phyloP scores from a whole-genome alignment of 2,113 vertebrate genomes.

The Zosterops lateralis region DNA sequence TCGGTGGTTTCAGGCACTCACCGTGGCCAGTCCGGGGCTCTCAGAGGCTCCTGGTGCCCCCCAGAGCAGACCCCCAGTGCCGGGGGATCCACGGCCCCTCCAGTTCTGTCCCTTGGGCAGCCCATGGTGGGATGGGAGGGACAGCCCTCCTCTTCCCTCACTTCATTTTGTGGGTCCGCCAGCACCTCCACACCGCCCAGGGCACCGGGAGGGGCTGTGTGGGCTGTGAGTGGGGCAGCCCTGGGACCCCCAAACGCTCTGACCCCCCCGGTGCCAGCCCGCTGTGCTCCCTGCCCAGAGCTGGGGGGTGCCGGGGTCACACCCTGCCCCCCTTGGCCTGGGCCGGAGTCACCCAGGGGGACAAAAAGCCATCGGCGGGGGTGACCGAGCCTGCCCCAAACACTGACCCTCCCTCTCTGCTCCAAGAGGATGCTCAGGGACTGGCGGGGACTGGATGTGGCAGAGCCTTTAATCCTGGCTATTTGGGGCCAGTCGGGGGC shows the following conservation, averaged over 20 bases:
- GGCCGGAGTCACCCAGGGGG: rapidly evolving
- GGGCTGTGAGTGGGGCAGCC: rapidly evolving
- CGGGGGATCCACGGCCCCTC: rapidly evolving
- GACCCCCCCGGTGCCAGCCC: rapidly evolving
- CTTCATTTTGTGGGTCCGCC: rapidly evolving
- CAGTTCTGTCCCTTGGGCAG: rapidly evolving
- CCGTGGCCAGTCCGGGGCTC: rapidly evolving
- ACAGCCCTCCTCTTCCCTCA: rapidly evolving
- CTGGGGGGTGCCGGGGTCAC: rapidly evolving
- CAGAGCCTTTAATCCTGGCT: rapidly evolving
- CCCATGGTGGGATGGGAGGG: rapidly evolving
- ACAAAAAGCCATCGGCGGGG: rapidly evolving
- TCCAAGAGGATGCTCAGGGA: not conserved
- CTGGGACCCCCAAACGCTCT: rapidly evolving
- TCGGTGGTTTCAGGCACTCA: rapidly evolving
- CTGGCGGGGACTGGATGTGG: rapidly evolving
- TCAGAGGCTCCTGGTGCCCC: rapidly evolving
- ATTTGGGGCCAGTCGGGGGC: rapidly evolving
- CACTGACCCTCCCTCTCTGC: not conserved
- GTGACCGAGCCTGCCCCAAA: not conserved
- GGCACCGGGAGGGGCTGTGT: not conserved
- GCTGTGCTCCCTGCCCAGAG: not conserved
- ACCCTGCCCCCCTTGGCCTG: not conserved
- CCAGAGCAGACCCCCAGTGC: rapidly evolving
- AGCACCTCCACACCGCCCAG: not conserved